Base-by-base conservation (phyloP, 2,797 vertebrate genomes). In the Neostethus bicornis region DNA sequence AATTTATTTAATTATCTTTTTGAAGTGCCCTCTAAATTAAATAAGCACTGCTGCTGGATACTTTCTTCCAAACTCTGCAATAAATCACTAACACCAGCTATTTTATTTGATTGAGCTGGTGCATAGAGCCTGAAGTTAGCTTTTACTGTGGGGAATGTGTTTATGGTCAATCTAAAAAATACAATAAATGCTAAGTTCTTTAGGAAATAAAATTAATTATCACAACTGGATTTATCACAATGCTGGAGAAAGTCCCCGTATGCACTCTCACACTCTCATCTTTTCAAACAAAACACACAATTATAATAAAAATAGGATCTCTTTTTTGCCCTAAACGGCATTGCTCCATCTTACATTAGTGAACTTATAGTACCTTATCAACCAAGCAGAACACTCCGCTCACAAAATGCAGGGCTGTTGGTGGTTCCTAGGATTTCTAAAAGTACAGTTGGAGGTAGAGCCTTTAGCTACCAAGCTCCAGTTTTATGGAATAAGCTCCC, bases 201-300 rank as follows among this genome's bases (percentile, higher is more conserved):
- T 87, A 86, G 87, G 89, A 83, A 90, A 90, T 85, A 87, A 86
- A 87, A 89, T 87, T 88, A 91, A 91, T 92, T 90, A 91, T 92
- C 77, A 86, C 81, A 91, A 88, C 84, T 87, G 88, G 87, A 93
- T 90, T 87, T 86, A 87, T 82, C 87, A 87, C 85, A 87, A 93
- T 91, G 93, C 84, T 88, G 93, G 93, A 93, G 94, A 93, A 93
- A 93, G 94, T 95, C 94, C 92, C 81, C 57, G 37, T 61, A 55
- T 86, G 86, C 83, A 83, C 59, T 88, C 56, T 65, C 68, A 61
- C 66, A 85, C 86, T 81, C 79, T 87, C 81, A 73, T 79, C 85
- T 79, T 73, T 61, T 70, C 53, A 59, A 54, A 58, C 61, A 66
- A 41, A 64, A 66, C 80, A 57, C 70, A 77, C 53, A 67, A 57